Conservation (phyloP, 2,797 vertebrate genomes). For the Syndactyla subalaris region DNA sequence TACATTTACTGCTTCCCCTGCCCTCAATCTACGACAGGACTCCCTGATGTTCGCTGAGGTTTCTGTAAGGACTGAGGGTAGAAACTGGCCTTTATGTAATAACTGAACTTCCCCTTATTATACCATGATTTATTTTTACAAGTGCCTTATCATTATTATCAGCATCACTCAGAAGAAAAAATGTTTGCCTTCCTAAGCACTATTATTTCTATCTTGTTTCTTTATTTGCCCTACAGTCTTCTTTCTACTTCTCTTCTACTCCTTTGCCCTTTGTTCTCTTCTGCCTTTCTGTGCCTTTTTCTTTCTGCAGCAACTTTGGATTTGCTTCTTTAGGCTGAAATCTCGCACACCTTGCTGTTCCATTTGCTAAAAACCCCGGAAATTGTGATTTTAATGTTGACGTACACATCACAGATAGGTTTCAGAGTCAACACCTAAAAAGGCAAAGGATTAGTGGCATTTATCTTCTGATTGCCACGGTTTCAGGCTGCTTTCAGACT, state of each 20-base stretch:
- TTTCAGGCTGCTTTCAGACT: background rate
- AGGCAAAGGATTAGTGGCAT: background rate
- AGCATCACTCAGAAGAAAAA: slow-evolving; percentile 35
- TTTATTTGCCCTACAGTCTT: background rate
- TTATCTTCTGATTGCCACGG: background rate
- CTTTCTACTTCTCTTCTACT: background rate
- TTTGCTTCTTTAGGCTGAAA: background rate
- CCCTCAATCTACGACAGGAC: background rate
- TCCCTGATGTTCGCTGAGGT: background rate
- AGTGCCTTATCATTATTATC: slow-evolving; percentile 24
- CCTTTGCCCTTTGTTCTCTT: background rate
- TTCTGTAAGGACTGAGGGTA: slow-evolving; percentile 2
- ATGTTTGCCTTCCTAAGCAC: slow-evolving; percentile 1
- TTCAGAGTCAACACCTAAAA: background rate
- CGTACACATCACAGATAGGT: background rate
- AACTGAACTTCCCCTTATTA: slow-evolving; percentile 16
- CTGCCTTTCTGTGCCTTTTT: background rate
- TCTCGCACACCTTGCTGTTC: background rate
- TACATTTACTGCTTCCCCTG: slow-evolving; percentile 32
- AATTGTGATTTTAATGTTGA: background rate
- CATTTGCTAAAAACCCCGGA: background rate
- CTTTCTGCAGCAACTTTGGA: background rate
- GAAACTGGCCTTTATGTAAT: background rate
- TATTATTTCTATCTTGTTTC: slow-evolving; percentile 7
- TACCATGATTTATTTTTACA: slow-evolving; percentile 43